Base-by-base conservation (phyloP, 2,888 invertebrate species). In the Aelia acuminata region DNA sequence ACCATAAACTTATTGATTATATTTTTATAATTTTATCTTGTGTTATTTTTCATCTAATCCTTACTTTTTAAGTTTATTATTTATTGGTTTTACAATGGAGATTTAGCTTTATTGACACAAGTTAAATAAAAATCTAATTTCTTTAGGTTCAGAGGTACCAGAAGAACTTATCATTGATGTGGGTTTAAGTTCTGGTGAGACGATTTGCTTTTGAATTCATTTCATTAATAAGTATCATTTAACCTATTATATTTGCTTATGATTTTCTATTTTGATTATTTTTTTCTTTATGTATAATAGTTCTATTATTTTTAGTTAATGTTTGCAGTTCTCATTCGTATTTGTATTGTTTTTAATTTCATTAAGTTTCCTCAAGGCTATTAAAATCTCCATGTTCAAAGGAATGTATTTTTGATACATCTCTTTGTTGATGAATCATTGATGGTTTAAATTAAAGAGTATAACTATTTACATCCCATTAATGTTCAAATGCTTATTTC, bases 161-260 rank as follows among this genome's bases (percentile, higher is more conserved):
- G 87, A 87, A 87, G 87, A 87, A 63, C 26, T 87, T 43, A 87
- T 87, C 87, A 87, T 87, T 87, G 87, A 87, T 63, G 87, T 87
- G 57, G 87, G 87, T 87, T 87, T 87, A 87, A 70, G 63, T 87
- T 87, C 87, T 87, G 87, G 87, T 87, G 87, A 87, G 87, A 87
- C n/a, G 5, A 70, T 80, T 43, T 80, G 80, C 80, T 43, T 39
- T 80, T 80, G 80, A 80, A 70, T 70, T 18, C 43, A 47, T 80
- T 80, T 43, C 80, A 43, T 80, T 80, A 80, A 39, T 80, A 80
- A 80, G 39, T 80, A 80, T 80, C 80, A n/a, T 20, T n/a, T 80
- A 10, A 80, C n/a, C 43, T 80, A 26, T 39, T 75, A n/a, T 80
- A 43, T 43, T 43, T 47, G 26, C 39, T 43, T 80, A 35, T 18